These are phyloP conservation scores for Egretta garzetta DNA, from an alignment of 2,113 vertebrate genomes.

Conservation along the genomic window DNA sequence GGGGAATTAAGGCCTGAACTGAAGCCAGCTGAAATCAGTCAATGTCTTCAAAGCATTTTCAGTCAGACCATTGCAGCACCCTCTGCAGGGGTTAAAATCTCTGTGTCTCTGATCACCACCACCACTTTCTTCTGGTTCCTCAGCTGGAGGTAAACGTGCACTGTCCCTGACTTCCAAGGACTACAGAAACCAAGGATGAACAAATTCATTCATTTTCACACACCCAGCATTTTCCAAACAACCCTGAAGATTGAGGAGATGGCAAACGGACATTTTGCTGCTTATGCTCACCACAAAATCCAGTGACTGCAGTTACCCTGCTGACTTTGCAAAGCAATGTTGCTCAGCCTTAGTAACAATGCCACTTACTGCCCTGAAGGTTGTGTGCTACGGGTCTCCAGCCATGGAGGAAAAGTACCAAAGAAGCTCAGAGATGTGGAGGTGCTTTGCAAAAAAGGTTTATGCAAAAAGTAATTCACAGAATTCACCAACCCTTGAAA, in stretches of 20 bases:
- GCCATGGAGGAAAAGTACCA: not conserved
- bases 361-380: no score
- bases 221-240: not conserved
- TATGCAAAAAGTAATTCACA: not conserved
- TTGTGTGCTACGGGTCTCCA: fast-evolving
- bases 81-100: not conserved
- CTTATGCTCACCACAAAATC: not conserved
- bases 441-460: not conserved
- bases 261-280: not conserved
- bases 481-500: not conserved
- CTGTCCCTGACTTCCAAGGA: not conserved
- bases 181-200: not conserved
- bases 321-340: not conserved
- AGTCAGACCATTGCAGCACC: not conserved
- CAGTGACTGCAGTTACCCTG: not conserved
- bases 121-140: not conserved
- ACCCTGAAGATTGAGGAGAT: not conserved
- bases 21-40: not conserved
- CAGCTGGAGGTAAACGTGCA: not conserved
- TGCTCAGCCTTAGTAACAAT: not conserved
- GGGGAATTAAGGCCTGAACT: not conserved
- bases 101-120: not conserved
- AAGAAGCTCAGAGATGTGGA: not conserved
- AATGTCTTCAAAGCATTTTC: not conserved
- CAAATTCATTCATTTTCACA: not conserved